These are phyloP conservation scores for Elgaria multicarinata DNA, from an alignment of 2,113 vertebrate species.

Conservation along the genomic window DNA sequence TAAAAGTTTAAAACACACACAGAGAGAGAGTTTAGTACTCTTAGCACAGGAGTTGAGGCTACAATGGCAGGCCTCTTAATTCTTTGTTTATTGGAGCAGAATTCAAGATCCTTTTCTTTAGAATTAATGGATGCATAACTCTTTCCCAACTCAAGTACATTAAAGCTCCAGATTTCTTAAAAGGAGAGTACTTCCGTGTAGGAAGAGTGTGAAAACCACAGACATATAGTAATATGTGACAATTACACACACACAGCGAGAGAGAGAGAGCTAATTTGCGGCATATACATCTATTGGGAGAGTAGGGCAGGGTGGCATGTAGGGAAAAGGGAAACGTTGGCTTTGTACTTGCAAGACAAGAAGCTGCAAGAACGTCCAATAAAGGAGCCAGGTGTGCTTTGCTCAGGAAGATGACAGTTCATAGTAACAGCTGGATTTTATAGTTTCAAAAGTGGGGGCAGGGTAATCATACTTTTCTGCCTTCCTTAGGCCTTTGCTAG, in stretches of 20 bases:
- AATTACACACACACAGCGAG: background rate
- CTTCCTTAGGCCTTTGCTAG: too few species aligned
- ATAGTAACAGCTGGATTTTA: too few species aligned
- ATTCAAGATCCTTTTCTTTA: background rate
- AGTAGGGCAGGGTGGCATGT: background rate
- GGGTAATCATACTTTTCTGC: too few species aligned
- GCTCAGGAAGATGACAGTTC: too few species aligned
- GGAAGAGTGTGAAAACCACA: background rate
- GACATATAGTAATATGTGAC: background rate
- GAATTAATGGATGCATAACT: background rate
- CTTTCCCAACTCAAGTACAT: background rate
- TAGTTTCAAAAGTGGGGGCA: too few species aligned
- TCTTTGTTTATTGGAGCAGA: background rate
- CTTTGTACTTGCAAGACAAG: background rate
- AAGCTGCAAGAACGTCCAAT: background rate
- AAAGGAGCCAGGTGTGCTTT: background rate
- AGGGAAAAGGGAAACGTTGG: background rate
- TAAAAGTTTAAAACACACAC: too few species aligned
- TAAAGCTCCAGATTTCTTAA: background rate
- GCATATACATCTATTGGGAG: background rate
- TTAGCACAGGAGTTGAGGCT: background rate
- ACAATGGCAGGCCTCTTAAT: background rate
- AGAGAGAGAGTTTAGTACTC: background rate
- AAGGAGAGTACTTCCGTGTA: background rate
- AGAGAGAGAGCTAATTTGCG: background rate